Base-by-base conservation (phyloP, 2,797 vertebrate genomes). In the Trachops cirrhosus region DNA sequence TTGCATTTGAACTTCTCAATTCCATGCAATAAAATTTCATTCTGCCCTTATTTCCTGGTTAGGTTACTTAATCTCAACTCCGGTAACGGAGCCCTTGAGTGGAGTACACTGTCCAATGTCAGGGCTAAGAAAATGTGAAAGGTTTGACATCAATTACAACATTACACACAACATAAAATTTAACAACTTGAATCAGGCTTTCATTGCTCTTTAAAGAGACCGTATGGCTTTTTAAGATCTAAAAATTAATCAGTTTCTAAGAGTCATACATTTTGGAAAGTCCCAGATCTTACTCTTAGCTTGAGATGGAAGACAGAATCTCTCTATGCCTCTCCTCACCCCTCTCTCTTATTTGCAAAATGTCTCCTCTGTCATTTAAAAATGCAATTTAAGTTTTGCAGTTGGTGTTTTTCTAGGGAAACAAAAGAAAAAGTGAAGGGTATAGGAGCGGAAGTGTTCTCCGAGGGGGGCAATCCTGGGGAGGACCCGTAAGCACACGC, bases 101-200 rank as follows among this genome's bases (percentile, higher is more conserved):
- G 73, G 92, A 97, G 97, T 84, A 97, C 95, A 97, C 98, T 98
- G 98, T 97, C 98, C 98, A 98, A 97, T 98, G 98, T 98, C 98
- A 98, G 97, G 78, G 62, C 98, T 98, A 98, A 97, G 98, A 98
- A 98, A 98, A 98, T 96, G 97, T 97, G 96, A 96, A 98, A 98
- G 97, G 98, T 97, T 99, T 98, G 98, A 99, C 98, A 99, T 99
- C 98, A 99, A 98, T 99, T 99, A 98, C 98, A 98, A 98, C 97
- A 98, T 98, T 98, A 98, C 98, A 98, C 98, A 99, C 98, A 98
- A 99, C 98, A 98, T 99, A 99, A 99, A 99, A 98, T 98, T 98
- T 99, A 98, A 99, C 92, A 98, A 94, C 98, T 98, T 96, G 96
- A 98, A 98, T 98, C 98, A 98, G 97, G 96, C 97, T 98, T 99